Conservation (phyloP, 2,797 vertebrate genomes). For the Meda fulgida region DNA sequence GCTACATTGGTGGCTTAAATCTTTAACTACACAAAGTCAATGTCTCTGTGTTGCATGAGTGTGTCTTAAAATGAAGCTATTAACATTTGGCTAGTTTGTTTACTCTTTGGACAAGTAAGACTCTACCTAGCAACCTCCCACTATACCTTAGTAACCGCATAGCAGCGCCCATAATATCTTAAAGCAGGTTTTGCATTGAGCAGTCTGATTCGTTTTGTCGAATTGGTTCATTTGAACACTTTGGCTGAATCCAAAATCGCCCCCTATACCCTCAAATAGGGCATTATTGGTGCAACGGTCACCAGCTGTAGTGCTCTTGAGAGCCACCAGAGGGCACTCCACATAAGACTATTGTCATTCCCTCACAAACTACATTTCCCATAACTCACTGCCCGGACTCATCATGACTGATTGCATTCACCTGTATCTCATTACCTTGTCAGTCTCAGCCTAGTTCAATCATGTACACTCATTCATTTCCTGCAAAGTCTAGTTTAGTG, state of each 20-base stretch:
- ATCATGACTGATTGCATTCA: too few species aligned
- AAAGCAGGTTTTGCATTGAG: background rate
- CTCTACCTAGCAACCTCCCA: background rate
- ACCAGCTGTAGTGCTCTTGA: too few species aligned
- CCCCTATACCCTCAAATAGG: background rate
- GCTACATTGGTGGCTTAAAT: constrained; percentile 49
- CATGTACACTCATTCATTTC: too few species aligned
- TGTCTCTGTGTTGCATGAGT: background rate
- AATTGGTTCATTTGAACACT: background rate
- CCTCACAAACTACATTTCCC: too few species aligned
- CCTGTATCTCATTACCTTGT: too few species aligned
- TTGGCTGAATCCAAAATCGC: background rate
- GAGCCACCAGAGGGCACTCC: too few species aligned
- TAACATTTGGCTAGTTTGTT: background rate
- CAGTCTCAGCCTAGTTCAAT: too few species aligned
- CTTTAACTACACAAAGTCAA: constrained; percentile 50
- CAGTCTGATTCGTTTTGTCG: background rate
- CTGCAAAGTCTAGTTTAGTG: too few species aligned
- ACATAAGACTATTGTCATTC: too few species aligned
- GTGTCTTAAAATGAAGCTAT: background rate
- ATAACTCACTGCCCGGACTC: too few species aligned
- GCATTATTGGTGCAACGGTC: background rate
- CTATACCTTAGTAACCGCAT: background rate
- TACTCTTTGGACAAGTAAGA: background rate
- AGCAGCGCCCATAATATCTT: background rate